These are phyloP conservation scores for Drosophila watanabei DNA, from an alignment of 1,140 invertebrate species.

Conservation along the genomic window DNA sequence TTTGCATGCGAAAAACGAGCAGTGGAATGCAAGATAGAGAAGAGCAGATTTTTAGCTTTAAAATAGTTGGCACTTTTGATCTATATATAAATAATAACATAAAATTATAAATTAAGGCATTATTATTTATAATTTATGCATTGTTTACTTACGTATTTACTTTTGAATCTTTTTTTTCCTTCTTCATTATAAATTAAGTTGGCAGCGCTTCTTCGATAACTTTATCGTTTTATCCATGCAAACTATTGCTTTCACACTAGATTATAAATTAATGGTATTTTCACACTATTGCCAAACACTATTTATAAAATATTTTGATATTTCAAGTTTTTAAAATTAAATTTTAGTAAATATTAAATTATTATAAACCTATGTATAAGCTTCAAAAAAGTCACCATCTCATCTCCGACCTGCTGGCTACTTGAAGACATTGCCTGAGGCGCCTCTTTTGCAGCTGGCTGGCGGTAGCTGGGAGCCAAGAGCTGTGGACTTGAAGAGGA, in stretches of 20 bases:
- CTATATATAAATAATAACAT: neutral
- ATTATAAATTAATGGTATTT: neutral
- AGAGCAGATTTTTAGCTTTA: neutral
- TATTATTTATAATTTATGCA: neutral
- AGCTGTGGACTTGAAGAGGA: slow-evolving; percentile 27
- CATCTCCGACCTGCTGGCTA: slow-evolving; percentile 41
- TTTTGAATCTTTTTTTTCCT: neutral
- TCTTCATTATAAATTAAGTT: neutral
- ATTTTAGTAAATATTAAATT: neutral
- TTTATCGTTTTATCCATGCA: neutral
- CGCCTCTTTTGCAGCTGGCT: slow-evolving; percentile 58
- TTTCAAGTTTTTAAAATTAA: neutral
- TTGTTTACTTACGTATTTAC: neutral
- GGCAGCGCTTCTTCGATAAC: neutral
- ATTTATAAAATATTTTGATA: neutral
- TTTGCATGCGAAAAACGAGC: slow-evolving; percentile 67
- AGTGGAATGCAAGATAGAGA: slow-evolving; percentile 1
- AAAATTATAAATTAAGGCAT: neutral
- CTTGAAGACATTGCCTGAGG: slow-evolving; percentile 66
- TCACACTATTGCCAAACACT: neutral
- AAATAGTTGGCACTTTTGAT: neutral
- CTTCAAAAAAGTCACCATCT: neutral
- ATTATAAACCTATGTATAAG: neutral
- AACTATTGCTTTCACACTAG: neutral
- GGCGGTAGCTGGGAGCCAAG: slow-evolving; percentile 10